Evolutionary conservation across 1,140 invertebrate species (phyloP).

Genomic region (Papilio aristodemus): DNA sequence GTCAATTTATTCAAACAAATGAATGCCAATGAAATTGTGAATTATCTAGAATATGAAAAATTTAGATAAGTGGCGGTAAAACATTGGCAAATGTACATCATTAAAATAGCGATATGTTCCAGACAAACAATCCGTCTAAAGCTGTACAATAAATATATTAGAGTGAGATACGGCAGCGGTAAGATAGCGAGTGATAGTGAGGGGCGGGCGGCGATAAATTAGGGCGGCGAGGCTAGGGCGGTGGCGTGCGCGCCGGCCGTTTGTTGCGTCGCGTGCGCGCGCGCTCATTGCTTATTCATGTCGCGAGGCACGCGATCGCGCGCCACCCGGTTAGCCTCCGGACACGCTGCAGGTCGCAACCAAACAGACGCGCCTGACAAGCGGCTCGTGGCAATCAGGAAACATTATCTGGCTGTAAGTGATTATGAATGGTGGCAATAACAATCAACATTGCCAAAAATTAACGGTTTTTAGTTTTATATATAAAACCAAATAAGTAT

Average conservation of each 20-base stretch:
- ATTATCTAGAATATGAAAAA: background rate
- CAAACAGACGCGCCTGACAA: background rate
- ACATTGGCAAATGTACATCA: background rate
- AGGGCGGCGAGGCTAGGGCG: slow-evolving; percentile 47
- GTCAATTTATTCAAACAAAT: too few species aligned
- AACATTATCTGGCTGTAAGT: slow-evolving; percentile 8
- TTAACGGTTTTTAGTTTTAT: background rate
- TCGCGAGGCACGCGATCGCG: slow-evolving; percentile 59
- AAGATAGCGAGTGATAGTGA: slow-evolving; percentile 71
- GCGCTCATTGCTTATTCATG: slow-evolving; percentile 79
- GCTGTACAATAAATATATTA: slow-evolving; percentile 21
- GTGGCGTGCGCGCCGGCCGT: slow-evolving; percentile 70
- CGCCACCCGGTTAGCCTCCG: slow-evolving; percentile 1
- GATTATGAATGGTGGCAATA: background rate
- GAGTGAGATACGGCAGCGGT: slow-evolving; percentile 55
- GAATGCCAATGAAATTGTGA: too few species aligned
- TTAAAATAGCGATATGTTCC: background rate
- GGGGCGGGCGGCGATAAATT: slow-evolving; percentile 65
- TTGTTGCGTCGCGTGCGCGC: slow-evolving; percentile 75
- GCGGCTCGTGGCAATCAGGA: background rate
- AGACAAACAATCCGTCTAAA: slow-evolving; percentile 21
- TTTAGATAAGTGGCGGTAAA: background rate
- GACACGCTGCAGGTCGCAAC: slow-evolving; percentile 4
- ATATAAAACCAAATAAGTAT: background rate
- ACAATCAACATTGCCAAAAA: background rate